Conservation (phyloP, 2,113 vertebrate species). For the Zosterops pallidus region DNA sequence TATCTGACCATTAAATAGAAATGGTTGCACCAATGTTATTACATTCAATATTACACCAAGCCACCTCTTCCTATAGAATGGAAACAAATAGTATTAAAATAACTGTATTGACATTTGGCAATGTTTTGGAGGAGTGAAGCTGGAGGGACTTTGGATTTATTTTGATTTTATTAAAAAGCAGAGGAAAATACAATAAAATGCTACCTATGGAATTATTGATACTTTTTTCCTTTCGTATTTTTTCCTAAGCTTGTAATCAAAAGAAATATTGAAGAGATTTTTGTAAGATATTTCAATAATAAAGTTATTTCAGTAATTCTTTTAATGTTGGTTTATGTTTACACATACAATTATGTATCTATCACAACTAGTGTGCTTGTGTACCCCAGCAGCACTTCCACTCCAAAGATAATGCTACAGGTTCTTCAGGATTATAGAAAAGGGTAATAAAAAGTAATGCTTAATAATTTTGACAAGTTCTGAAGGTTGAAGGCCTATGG, state of each 20-base stretch:
- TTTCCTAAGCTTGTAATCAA: not conserved
- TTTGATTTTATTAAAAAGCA: not conserved
- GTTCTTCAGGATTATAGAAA: not conserved
- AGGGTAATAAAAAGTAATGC: not conserved
- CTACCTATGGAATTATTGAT: rapidly evolving
- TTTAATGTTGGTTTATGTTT: not conserved
- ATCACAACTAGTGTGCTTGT: not conserved
- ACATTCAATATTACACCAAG: not conserved
- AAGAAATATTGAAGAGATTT: not conserved
- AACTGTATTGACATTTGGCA: not conserved
- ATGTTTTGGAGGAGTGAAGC: not conserved
- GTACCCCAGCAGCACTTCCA: not conserved
- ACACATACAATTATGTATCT: rapidly evolving
- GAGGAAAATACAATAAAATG: not conserved
- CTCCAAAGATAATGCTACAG: not conserved
- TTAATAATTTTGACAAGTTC: not conserved
- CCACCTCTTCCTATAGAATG: not conserved
- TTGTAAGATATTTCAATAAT: not conserved
- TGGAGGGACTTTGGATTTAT: not conserved
- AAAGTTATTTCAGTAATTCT: not conserved
- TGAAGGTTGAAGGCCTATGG: not conserved
- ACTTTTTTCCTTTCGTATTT: not conserved
- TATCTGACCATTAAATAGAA: not conserved
- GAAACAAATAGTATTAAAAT: not conserved
- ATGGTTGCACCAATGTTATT: not conserved